These are phyloP conservation scores for Rhogogaster chlorosoma DNA, from an alignment of 2,888 invertebrate species.

Conservation along the genomic window DNA sequence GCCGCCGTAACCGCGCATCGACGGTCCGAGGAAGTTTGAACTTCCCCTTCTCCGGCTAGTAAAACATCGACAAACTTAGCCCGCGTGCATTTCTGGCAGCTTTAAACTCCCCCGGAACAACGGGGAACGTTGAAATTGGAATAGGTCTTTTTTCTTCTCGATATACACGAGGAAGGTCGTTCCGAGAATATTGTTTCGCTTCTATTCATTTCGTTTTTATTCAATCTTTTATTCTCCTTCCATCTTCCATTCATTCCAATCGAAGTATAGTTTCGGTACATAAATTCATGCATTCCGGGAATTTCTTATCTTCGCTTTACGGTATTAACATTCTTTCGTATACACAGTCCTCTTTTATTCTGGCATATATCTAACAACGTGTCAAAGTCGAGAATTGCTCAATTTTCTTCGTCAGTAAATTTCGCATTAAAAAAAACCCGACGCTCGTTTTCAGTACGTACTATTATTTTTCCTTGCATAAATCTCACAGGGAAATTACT, in stretches of 20 bases:
- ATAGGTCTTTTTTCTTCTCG: background rate
- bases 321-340: too few species aligned
- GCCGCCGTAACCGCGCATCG: conserved; percentile 29
- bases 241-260: background rate
- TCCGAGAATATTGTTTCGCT: background rate
- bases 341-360: too few species aligned
- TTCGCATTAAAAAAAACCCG: background rate
- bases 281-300: background rate
- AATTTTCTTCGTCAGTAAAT: background rate
- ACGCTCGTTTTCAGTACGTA: background rate
- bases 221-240: background rate
- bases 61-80: background rate
- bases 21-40: background rate
- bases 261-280: background rate
- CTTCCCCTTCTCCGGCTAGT: background rate
- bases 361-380: too few species aligned
- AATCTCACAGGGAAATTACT: background rate
- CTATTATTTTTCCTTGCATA: background rate
- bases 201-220: background rate
- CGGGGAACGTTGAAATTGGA: background rate
- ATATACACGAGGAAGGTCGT: background rate
- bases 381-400: background rate
- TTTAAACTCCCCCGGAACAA: background rate
- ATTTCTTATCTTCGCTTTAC: background rate
- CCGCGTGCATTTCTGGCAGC: conserved; percentile 2